phyloP scores from a whole-genome alignment of 2,888 invertebrate genomes.

The Meganola albula region DNA sequence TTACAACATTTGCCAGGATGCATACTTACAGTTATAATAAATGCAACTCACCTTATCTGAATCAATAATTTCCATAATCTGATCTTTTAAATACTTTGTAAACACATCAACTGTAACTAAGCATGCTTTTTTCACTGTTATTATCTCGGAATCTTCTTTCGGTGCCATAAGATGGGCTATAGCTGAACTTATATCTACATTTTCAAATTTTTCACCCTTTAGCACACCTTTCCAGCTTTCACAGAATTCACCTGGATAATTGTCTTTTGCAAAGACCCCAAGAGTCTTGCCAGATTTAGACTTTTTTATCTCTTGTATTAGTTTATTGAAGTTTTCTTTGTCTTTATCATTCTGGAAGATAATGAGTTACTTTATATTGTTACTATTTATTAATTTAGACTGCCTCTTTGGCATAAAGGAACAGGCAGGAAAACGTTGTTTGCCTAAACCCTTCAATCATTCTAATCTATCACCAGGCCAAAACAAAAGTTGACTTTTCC shows the following conservation, averaged over 20 bases:
- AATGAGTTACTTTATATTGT: not conserved
- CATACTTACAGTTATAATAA: not conserved
- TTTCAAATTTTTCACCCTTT: constrained; percentile 88
- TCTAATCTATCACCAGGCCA: too few relatives aligned
- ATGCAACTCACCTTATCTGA: constrained; percentile 86
- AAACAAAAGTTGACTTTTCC: too few relatives aligned
- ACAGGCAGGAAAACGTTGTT: too few relatives aligned
- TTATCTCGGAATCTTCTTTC: constrained; percentile 95
- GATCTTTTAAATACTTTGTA: constrained; percentile 96
- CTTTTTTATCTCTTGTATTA: constrained; percentile 87
- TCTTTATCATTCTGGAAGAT: constrained; percentile 89
- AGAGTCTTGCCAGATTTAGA: constrained; percentile 93
- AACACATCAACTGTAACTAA: constrained; percentile 96
- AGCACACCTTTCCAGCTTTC: constrained; percentile 91
- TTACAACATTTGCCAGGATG: not conserved
- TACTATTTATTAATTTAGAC: too few relatives aligned
- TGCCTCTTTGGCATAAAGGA: too few relatives aligned
- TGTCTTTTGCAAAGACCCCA: constrained; percentile 95
- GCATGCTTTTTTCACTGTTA: constrained; percentile 94
- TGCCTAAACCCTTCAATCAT: too few relatives aligned
- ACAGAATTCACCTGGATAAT: constrained; percentile 94
- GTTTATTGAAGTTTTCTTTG: constrained; percentile 90
- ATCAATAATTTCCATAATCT: constrained; percentile 99
- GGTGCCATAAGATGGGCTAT: constrained; percentile 93
- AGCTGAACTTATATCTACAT: constrained; percentile 89